Evolutionary conservation across 2,113 vertebrate genomes (phyloP).

Genomic region (Ctenodactylus gundi): DNA sequence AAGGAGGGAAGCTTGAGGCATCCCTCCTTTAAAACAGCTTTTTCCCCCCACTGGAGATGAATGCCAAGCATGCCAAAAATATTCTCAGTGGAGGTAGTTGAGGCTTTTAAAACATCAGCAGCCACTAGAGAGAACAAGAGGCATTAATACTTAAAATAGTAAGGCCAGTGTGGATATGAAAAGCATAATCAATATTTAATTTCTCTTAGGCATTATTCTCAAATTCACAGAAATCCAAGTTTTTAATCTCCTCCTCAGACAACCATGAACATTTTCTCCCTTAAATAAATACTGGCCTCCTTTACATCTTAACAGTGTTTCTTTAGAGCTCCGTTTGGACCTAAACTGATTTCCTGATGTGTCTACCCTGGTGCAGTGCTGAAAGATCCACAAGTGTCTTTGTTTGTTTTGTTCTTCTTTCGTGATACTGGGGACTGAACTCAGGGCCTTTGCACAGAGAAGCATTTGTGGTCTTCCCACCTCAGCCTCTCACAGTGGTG

Average conservation of each 20-base stretch:
- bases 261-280: constrained; percentile 25
- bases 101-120: constrained; percentile 49
- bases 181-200: constrained; percentile 71
- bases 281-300: constrained; percentile 49
- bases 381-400: background rate
- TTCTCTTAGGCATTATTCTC: constrained; percentile 67
- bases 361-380: background rate
- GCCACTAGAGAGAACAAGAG: constrained; percentile 40
- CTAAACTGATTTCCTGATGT: constrained; percentile 37
- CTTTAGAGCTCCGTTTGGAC: constrained; percentile 16
- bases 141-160: constrained; percentile 63
- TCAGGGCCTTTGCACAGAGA: background rate
- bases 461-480: background rate
- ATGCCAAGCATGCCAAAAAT: background rate
- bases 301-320: constrained; percentile 16
- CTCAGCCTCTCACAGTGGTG: background rate
- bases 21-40: constrained; percentile 28
- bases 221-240: constrained; percentile 56
- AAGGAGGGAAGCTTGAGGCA: constrained; percentile 17
- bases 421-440: background rate
- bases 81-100: constrained; percentile 35
- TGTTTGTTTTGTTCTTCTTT: background rate
- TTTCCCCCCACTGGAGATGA: constrained; percentile 31
- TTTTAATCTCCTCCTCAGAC: constrained; percentile 58
- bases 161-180: constrained; percentile 44